Conservation (phyloP, 2,888 invertebrate species). For the Noctua pronuba region DNA sequence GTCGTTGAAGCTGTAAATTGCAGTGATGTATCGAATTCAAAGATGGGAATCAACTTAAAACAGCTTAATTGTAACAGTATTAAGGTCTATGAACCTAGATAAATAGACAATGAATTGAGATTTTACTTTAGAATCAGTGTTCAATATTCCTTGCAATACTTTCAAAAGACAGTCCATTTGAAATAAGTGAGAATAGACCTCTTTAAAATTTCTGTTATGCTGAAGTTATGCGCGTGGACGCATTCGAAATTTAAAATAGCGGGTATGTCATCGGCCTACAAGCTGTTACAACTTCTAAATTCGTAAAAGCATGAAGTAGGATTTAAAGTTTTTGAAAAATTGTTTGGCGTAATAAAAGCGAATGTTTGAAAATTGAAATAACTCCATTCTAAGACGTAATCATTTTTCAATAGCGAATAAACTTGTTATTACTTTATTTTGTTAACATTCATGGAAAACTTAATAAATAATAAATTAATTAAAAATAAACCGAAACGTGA, state of each 20-base stretch:
- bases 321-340: not conserved
- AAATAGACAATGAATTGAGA: not conserved
- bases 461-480: not conserved
- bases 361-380: not conserved
- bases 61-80: not conserved
- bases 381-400: not conserved
- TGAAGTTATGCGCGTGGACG: constrained; percentile 57
- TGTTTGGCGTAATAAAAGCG: not conserved
- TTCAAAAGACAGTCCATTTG: not conserved
- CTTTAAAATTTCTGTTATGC: constrained; percentile 57
- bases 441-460: not conserved
- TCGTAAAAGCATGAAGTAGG: no score
- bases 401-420: not conserved
- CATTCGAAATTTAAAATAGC: constrained; percentile 65
- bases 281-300: not conserved
- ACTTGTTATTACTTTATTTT: not conserved
- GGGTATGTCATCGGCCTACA: not conserved
- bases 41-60: constrained; percentile 18
- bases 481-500: not conserved
- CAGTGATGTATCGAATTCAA: constrained; percentile 22
- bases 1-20: constrained; percentile 30
- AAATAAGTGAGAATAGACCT: constrained; percentile 53
- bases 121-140: not conserved
- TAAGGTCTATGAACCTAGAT: not conserved
- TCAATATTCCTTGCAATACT: constrained; percentile 8